Percentiles rank a stretch among this genome's conserved stretches.
phyloP scores from a whole-genome alignment of 2,888 invertebrate species.

The Ptychoptera contaminata region DNA sequence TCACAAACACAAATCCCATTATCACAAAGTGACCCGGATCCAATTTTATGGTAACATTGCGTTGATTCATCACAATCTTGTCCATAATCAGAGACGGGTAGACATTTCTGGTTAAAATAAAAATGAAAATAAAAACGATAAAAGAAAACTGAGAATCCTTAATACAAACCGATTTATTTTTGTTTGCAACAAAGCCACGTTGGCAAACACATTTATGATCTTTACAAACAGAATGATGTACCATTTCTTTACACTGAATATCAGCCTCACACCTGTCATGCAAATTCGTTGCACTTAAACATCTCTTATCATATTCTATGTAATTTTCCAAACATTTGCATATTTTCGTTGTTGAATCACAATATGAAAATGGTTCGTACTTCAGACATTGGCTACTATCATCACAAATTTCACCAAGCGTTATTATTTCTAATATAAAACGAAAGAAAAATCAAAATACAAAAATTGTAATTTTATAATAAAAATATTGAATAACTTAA shows the following conservation, averaged over 20 bases:
- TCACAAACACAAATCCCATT: slow-evolving; percentile 15
- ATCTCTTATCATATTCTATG: slow-evolving; percentile 13
- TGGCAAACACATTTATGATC: slow-evolving; percentile 13
- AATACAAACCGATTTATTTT: slow-evolving; percentile 3
- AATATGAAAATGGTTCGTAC: slow-evolving; percentile 17
- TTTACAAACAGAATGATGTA: slow-evolving; percentile 10
- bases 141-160: not conserved
- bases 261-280: slow-evolving; percentile 7
- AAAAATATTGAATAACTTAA: too few species aligned
- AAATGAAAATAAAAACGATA: not conserved
- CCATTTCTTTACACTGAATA: slow-evolving; percentile 15
- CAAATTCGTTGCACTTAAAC: slow-evolving; percentile 11
- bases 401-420: slow-evolving; percentile 18
- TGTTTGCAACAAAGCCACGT: slow-evolving; percentile 10
- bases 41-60: slow-evolving; percentile 15
- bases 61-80: slow-evolving; percentile 13
- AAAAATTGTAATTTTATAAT: too few species aligned
- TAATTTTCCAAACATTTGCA: slow-evolving; percentile 20
- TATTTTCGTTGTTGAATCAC: slow-evolving; percentile 11
- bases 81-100: slow-evolving; percentile 11
- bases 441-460: too few species aligned
- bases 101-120: slow-evolving; percentile 8
- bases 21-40: slow-evolving; percentile 14
- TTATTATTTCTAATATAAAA: slow-evolving; percentile 13
- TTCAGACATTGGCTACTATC: slow-evolving; percentile 18